These are phyloP conservation scores for Amblyjoppa fuscipennis DNA, from an alignment of 2,888 invertebrate species.

Conservation along the genomic window DNA sequence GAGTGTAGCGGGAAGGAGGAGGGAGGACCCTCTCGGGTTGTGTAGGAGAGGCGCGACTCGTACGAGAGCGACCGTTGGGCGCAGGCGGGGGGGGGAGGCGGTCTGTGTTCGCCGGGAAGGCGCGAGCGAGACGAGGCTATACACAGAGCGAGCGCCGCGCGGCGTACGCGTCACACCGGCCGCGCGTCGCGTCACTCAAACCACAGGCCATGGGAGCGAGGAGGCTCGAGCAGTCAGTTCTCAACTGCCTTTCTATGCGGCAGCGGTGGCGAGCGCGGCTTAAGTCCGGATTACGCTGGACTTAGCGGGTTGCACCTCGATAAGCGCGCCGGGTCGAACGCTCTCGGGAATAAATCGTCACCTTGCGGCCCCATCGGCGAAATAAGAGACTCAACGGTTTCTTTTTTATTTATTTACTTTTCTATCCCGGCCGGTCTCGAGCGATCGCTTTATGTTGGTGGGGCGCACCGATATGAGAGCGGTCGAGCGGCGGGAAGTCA, in stretches of 20 bases:
- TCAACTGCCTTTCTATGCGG: slow-evolving; percentile 84
- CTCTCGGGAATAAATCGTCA: background rate
- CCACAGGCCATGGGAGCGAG: slow-evolving; percentile 72
- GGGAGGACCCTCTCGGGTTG: slow-evolving; percentile 47
- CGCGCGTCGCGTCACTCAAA: slow-evolving; percentile 84
- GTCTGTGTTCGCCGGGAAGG: slow-evolving; percentile 36
- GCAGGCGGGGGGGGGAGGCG: slow-evolving; percentile 31
- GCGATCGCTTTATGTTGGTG: background rate
- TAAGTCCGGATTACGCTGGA: slow-evolving; percentile 80
- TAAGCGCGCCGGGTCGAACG: background rate
- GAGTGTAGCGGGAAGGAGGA: slow-evolving; percentile 57
- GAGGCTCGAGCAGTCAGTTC: slow-evolving; percentile 81
- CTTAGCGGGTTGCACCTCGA: slow-evolving; percentile 77
- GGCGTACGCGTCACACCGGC: slow-evolving; percentile 82
- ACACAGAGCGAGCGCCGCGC: slow-evolving; percentile 20
- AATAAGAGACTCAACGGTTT: background rate
- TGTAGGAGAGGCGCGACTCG: slow-evolving; percentile 51
- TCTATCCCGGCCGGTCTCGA: background rate
- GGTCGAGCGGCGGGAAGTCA: too few relatives aligned
- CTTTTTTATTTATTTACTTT: background rate
- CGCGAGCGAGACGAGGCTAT: slow-evolving; percentile 53
- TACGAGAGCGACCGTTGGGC: background rate
- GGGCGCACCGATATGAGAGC: background rate
- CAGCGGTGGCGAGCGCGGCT: slow-evolving; percentile 80
- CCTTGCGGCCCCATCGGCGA: background rate